Evolutionary conservation across 2,113 vertebrate genomes (phyloP).

Genomic region (Bos taurus): ARS-UCD2.0 NC_037357.1:83164001-83164500

Average conservation of each 20-base stretch:
- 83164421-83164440: neutral
- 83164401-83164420: neutral
- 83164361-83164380: neutral
- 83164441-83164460: neutral
- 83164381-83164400: neutral
- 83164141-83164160: neutral
- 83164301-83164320: neutral
- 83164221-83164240: neutral
- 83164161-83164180: conserved; percentile 13
- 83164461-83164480: neutral
- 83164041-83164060: neutral
- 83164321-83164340: neutral
- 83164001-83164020: neutral
- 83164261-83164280: neutral
- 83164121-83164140: neutral
- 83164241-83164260: neutral
- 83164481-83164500: neutral
- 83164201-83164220: neutral
- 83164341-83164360: neutral
- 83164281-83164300: neutral
- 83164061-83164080: neutral
- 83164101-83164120: neutral
- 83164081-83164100: neutral
- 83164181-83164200: conserved; percentile 24
- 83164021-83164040: neutral